Percentiles rank a stretch among this genome's conserved stretches.
phyloP scores from a whole-genome alignment of 1,140 invertebrate genomes.

The Pseudomyrmex gracilis region DNA sequence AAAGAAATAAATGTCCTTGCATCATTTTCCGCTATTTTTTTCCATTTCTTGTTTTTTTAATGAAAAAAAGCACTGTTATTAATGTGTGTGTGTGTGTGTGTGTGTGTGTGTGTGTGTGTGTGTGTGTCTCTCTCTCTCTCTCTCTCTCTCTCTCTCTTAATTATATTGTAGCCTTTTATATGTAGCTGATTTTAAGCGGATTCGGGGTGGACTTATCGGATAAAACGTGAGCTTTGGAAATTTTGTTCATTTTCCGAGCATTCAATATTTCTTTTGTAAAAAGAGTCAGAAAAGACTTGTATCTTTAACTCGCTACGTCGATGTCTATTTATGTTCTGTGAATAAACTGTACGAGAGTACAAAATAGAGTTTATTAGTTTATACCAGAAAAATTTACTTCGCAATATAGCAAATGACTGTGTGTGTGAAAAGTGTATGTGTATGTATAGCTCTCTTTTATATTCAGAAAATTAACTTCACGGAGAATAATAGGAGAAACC shows the following conservation, averaged over 20 bases:
- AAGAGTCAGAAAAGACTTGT: background rate
- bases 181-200: conserved; percentile 1
- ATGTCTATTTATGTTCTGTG: conserved; percentile 12
- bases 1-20: conserved; percentile 13
- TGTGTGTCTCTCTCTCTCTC: too few species aligned
- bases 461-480: background rate
- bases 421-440: too few species aligned
- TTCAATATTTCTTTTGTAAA: conserved; percentile 11
- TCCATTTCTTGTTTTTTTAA: background rate
- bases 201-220: background rate
- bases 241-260: background rate
- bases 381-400: too few species aligned
- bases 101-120: too few species aligned
- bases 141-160: background rate
- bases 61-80: too few species aligned
- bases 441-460: background rate
- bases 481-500: background rate
- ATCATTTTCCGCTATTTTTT: conserved; percentile 1
- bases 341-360: background rate
- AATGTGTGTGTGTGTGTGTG: too few species aligned
- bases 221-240: background rate
- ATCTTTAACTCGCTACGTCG: background rate
- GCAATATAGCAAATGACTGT: too few species aligned
- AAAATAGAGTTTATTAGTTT: too few species aligned
- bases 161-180: conserved; percentile 14